Evolutionary conservation across 2,888 invertebrate species (phyloP), one percentile per base, ranked within the genome.

Genomic region (Andricus quercusramuli): DNA sequence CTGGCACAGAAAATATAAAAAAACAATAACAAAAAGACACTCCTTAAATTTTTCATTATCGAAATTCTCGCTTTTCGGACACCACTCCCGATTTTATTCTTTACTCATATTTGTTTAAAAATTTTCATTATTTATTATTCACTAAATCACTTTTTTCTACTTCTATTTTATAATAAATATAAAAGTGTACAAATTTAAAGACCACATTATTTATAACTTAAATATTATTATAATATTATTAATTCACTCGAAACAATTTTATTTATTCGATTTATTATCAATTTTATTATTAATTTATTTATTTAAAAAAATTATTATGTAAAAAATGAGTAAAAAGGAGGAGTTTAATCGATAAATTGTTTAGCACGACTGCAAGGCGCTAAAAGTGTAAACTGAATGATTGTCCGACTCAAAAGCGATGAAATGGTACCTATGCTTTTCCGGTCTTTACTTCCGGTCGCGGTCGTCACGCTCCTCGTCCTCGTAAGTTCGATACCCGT

Each of bases 381-480:
- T 81, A 84, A 79, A 87, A 86, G 86, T 86, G 87, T 84, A 82
- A 87, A 87, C 87, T 85, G 85, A 88, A 84, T 86, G 81, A 84
- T 86, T 87, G 85, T 85, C 82, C 81, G 86, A 83, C 82, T 83
- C 80, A 81, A 79, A 68, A 47, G 80, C 80, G 81, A 84, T 83
- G 83, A 85, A 88, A 85, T 85, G 80, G 81, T 82, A 81, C 85
- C 85, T 85, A 86, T 86, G 84, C 82, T 86, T 85, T 90, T 90
- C 90, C 90, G 90, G 90, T 82, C 86, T 88, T 84, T 84, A 82
- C 80, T 89, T 90, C 90, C 90, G 88, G 84, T 80, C 83, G 89
- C 90, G 88, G 84, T 80, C 83, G 89, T 88, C 84, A 88, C 86
- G 86, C 86, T 87, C 29, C 70, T 74, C 51, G 74, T 74, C 56